Conservation (phyloP, 2,888 invertebrate species). For the Synanthedon formicaeformis region DNA sequence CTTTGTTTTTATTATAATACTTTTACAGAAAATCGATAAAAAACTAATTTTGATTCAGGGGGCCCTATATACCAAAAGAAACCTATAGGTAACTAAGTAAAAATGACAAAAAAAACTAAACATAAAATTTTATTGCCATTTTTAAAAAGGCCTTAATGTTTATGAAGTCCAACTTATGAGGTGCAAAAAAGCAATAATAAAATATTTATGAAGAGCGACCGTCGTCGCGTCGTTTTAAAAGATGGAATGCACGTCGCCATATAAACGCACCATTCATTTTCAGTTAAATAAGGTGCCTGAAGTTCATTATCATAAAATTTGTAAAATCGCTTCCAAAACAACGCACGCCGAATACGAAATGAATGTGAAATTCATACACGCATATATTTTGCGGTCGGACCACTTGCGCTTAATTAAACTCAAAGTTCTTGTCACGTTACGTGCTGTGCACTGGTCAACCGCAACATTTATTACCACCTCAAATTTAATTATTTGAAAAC, state of each 20-base stretch:
- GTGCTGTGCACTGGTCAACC: slow-evolving; percentile 17
- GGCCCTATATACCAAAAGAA: too few species aligned
- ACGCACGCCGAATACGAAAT: slow-evolving; percentile 17
- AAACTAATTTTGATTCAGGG: too few species aligned
- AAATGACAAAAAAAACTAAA: too few species aligned
- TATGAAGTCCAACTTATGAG: too few species aligned
- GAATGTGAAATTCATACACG: slow-evolving; percentile 26
- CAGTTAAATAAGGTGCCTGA: slow-evolving; percentile 10
- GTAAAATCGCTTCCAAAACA: slow-evolving; percentile 19
- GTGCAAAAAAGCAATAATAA: too few species aligned
- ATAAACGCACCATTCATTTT: slow-evolving; percentile 12
- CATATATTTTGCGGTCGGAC: slow-evolving; percentile 26
- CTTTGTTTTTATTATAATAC: too few species aligned
- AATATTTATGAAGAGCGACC: too few species aligned
- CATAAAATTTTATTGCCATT: background rate
- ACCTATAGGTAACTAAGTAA: too few species aligned
- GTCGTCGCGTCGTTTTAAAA: too few species aligned
- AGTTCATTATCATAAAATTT: slow-evolving; percentile 18
- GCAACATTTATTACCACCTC: slow-evolving; percentile 23
- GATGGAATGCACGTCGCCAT: background rate
- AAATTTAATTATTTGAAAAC: background rate
- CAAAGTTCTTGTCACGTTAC: slow-evolving; percentile 26
- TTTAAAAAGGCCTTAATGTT: background rate
- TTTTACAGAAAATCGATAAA: too few species aligned
- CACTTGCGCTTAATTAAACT: slow-evolving; percentile 36